Evolutionary conservation across 1,140 invertebrate genomes (phyloP), one percentile per base, ranked within the genome.

Genomic region (Streblospio benedicti): DNA sequence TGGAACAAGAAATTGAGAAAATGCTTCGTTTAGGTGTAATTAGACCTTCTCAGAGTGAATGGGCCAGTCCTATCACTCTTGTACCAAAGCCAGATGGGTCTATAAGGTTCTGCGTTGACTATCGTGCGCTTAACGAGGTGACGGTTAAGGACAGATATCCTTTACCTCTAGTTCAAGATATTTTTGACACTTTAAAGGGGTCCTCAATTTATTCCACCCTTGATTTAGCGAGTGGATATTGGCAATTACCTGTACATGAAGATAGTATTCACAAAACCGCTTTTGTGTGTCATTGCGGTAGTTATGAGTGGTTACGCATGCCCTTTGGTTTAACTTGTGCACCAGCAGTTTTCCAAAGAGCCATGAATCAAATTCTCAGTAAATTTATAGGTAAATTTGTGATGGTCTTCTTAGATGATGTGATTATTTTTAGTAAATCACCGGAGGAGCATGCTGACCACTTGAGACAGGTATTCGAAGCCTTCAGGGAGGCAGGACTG

Each of bases 201-300:
- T 25, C 61, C 14, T 61, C 49, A 25, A 65, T 57, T 9, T 71
- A 64, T 44, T 66, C 62, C 2, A 57, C 32, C 6, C 9, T 70
- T 9, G 67, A 71, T 41, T 41, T 70, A 23, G 62, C 58, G 30
- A 44, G 20, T 9, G 73, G 74, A 9, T 74, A 65, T 54, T 76
- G 75, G 74, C 79, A 80, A 58, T 62, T 81, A 3, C 53, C 49
- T 30, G 55, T 83, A 14, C 51, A 71, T 4, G 12, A 57, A 14
- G 57, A 65, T 2, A 70, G 72, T 51, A 70, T 59, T 6, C 38
- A 72, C 28, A 74, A 76, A 53, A 80, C 80, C 0, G 65, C 69
- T 2, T 68, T 70, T 54, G 28, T n/a, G n/a, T 64, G 62, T 20
- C 43, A 45, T 23, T 16, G 43, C 6, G 66, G 62, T 1, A 18